Evolutionary conservation across 2,113 vertebrate genomes (phyloP), one percentile per base, ranked within the genome.

Genomic region (Leucopsar rothschildi): DNA sequence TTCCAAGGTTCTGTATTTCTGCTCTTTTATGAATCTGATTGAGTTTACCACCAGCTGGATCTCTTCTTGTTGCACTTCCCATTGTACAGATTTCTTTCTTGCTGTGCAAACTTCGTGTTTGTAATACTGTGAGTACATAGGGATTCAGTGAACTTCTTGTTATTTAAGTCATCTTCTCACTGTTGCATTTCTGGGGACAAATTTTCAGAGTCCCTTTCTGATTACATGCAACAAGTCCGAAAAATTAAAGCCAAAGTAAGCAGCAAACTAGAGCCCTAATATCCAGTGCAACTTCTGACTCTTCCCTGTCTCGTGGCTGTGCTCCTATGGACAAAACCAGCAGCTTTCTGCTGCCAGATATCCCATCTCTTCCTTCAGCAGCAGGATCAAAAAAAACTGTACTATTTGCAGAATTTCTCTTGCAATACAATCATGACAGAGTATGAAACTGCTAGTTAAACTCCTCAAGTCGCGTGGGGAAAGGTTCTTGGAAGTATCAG

Each of bases 371-470:
- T 73, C 44, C 52, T 63, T 40, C 71, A 64, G 64, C 47, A 83
- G 35, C 22, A 86, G 52, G 33, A 89, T 81, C 35, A 93, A 64
- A 94, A 93, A 91, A 52, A 27, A 4, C 15, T 3, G 24, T 44
- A 29, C 55, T 93, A 77, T 90, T 93, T 94, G 88, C 76, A 90
- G 81, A 82, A 59, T 73, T 77, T 81, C 68, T 86, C 24, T 55
- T 80, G 59, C 52, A 80, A 81, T 20, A 64, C 12, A 63, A 18
- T 81, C 80, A 68, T 71, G 90, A 59, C 19, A 73, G 33, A 25
- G 15, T 35, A 66, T 9, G 52, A 73, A 88, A 52, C 39, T 50
- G 31, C 63, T 45, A 27, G 53, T 57, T 72, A 70, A 88, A 80
- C 24, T 93, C 59, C 39, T 80, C 39, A 17, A 77, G 79, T 63